Conservation (phyloP, 1,140 invertebrate species). For the Euura lappo region DNA sequence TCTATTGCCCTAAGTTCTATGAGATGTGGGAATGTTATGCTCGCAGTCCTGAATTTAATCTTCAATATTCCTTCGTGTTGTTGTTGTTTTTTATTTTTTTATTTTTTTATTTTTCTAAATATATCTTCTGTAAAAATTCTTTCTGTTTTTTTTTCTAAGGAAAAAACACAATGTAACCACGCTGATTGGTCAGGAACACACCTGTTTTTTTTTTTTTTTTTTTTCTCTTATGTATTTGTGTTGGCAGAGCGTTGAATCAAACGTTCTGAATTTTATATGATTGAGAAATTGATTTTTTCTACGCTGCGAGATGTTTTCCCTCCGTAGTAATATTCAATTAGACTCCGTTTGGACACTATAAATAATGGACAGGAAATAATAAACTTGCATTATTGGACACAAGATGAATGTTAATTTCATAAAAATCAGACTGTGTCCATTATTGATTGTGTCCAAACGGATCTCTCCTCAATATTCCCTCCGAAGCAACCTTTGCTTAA, state of each 20-base stretch:
- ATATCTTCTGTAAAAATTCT: neutral
- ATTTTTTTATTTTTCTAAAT: no score
- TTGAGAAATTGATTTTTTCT: neutral
- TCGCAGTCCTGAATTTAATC: conserved; percentile 40
- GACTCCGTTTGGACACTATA: no score
- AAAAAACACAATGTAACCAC: conserved; percentile 53
- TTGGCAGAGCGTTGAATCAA: conserved; percentile 19
- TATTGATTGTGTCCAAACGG: no score
- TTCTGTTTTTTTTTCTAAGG: conserved; percentile 30
- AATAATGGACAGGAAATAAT: no score
- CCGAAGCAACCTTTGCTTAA: conserved; percentile 33
- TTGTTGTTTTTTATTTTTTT: no score
- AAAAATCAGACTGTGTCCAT: no score
- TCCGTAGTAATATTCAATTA: neutral
- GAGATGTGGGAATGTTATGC: conserved; percentile 48
- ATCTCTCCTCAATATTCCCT: conserved; percentile 30
- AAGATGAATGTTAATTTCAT: no score
- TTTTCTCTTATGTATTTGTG: conserved; percentile 39
- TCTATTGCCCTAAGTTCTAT: conserved; percentile 42
- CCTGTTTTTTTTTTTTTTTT: conserved; percentile 46
- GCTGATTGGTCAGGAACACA: conserved; percentile 57
- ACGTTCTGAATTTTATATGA: neutral
- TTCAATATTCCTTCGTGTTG: no score
- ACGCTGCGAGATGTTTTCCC: neutral
- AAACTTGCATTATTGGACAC: no score